Evolutionary conservation across 2,797 vertebrate genomes (phyloP).

Genomic region (Chaunax sp.): DNA sequence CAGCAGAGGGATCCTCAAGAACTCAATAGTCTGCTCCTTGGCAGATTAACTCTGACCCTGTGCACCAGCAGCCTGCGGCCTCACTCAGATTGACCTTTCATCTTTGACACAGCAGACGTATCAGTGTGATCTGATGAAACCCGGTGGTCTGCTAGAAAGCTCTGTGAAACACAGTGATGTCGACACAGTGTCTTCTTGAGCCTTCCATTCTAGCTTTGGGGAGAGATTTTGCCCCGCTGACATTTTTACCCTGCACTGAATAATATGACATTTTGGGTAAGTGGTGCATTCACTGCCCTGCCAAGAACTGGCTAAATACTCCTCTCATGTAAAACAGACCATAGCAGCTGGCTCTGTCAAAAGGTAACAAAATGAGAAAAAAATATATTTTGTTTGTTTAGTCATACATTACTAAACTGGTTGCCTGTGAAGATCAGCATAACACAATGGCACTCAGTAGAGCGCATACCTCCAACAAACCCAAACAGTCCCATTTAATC

Average conservation of each 20-base stretch:
- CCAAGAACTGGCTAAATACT: not conserved
- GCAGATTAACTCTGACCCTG: conserved; percentile 36
- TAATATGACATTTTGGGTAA: not conserved
- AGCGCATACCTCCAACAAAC: no score
- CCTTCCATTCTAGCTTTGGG: not conserved
- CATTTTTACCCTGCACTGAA: not conserved
- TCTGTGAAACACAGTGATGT: not conserved
- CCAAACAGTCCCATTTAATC: no score
- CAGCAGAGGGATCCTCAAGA: conserved; percentile 4
- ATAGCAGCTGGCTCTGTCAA: not conserved
- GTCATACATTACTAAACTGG: no score
- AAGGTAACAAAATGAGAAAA: not conserved
- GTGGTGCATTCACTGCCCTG: no score
- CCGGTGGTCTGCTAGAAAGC: conserved; percentile 4
- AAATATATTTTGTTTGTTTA: no score
- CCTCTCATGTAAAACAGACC: not conserved
- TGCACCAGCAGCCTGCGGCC: conserved; percentile 23
- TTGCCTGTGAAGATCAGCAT: no score
- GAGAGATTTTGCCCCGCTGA: not conserved
- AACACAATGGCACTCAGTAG: no score
- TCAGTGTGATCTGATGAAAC: conserved; percentile 18
- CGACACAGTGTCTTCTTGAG: not conserved
- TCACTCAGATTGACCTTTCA: conserved; percentile 41
- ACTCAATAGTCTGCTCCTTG: conserved; percentile 20
- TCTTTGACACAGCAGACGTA: conserved; percentile 24